phyloP scores from a whole-genome alignment of 2,797 vertebrate species.

The Arnoldichthys spilopterus region DNA sequence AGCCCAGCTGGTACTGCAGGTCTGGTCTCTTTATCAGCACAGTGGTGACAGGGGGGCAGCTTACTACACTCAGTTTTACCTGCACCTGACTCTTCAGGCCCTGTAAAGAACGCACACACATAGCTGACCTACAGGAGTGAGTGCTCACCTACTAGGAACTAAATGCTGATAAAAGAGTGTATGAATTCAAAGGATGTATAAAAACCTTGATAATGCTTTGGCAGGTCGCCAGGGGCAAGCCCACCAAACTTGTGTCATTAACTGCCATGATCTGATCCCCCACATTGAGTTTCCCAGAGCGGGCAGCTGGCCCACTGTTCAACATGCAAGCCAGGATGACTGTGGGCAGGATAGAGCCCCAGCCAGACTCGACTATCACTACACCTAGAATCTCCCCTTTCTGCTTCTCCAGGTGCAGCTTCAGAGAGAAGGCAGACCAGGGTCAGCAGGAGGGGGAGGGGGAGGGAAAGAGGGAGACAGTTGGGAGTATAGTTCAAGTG shows the following conservation, averaged over 20 bases:
- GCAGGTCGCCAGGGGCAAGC: slow-evolving; percentile 92
- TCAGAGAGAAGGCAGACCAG: slow-evolving; percentile 21
- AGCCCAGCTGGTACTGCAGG: slow-evolving; percentile 96
- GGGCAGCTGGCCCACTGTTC: slow-evolving; percentile 92
- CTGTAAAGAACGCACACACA: slow-evolving; percentile 67
- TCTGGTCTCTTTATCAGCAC: slow-evolving; percentile 97
- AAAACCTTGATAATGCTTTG: slow-evolving; percentile 96
- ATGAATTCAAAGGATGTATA: background rate
- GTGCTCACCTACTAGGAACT: background rate
- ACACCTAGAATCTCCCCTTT: slow-evolving; percentile 82
- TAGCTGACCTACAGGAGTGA: background rate
- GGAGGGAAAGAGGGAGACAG: slow-evolving; percentile 1
- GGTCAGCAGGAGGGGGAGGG: background rate
- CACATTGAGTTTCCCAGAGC: slow-evolving; percentile 94
- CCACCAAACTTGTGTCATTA: slow-evolving; percentile 85
- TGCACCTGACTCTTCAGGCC: slow-evolving; percentile 93
- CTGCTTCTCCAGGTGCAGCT: slow-evolving; percentile 93
- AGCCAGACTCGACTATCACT: slow-evolving; percentile 83
- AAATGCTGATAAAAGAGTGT: background rate
- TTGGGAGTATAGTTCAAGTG: background rate
- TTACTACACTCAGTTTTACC: slow-evolving; percentile 95
- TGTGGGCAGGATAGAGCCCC: slow-evolving; percentile 90
- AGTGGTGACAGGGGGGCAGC: slow-evolving; percentile 95
- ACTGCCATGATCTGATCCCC: slow-evolving; percentile 99
- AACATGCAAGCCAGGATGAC: slow-evolving; percentile 97